Conservation (phyloP, 1,140 invertebrate genomes). For the Wiebesia pumilae region DNA sequence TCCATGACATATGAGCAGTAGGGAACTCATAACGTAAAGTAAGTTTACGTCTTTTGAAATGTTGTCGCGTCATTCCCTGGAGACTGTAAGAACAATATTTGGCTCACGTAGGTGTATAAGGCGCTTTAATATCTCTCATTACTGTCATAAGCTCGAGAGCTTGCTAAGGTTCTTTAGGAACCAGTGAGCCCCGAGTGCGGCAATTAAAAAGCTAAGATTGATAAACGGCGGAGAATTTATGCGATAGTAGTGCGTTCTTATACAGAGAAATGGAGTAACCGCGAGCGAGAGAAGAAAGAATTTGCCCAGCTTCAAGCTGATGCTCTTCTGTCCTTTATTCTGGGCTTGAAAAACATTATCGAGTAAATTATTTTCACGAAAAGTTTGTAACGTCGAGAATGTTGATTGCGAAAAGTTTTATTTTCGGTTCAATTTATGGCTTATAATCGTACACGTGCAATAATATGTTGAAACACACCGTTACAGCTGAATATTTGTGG, state of each 20-base stretch:
- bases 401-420: not conserved
- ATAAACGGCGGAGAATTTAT: conserved; percentile 73
- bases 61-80: conserved; percentile 3
- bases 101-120: conserved; percentile 43
- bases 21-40: not conserved
- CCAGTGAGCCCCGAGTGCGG: conserved; percentile 57
- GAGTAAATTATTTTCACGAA: not conserved
- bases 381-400: not conserved
- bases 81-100: conserved; percentile 42
- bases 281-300: not conserved
- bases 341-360: not conserved
- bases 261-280: conserved; percentile 24
- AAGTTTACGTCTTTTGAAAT: conserved; percentile 19
- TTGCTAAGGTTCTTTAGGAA: conserved; percentile 56
- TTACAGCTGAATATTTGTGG: not conserved
- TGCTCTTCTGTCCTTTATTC: conserved; percentile 27
- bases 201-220: conserved; percentile 74
- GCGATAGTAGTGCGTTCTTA: conserved; percentile 60
- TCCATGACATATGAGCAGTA: not conserved
- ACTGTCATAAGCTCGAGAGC: conserved; percentile 52
- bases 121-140: conserved; percentile 61
- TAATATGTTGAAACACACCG: not conserved
- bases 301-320: conserved; percentile 37
- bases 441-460: not conserved
- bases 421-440: not conserved